Base-by-base conservation (phyloP, 2,797 vertebrate genomes). In the Darevskia nairensis region DNA sequence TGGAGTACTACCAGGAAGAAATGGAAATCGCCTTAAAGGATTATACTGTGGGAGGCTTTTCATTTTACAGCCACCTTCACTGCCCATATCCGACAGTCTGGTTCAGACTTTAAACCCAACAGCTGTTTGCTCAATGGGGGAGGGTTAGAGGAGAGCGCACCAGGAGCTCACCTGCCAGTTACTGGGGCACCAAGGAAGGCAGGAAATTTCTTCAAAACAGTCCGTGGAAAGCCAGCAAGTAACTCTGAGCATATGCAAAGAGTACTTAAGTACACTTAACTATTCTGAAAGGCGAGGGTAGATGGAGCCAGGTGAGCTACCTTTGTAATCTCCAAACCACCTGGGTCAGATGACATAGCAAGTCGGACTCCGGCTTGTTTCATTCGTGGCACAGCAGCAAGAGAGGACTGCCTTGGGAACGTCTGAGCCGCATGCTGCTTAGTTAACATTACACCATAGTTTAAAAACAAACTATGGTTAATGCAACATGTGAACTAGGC, bases 21-120 rank as follows among this genome's bases (percentile, higher is more conserved):
- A 79, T 66, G 69, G 61, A 87, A 87, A 90, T 84, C 55, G 59
- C 15, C 61, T 85, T 81, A 85, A 84, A 19, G 71, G 89, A 76
- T 88, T 85, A 88, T 41, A 66, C 11, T 23, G 55, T 11, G 69
- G 50, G 9, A 41, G 23, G 85, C 44, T 89, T 86, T 55, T 76
- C n/a, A 19, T 85, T 85, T 84, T 89, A 77, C 27, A 86, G 75
- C 87, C 88, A 82, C 79, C 29, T 71, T 50, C 72, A 78, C 74
- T 59, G n/a, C 8, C 39, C 46, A 7, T 78, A 78, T 82, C 80
- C 23, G 77, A 13, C 71, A 50, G 59, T 27, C 59, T 29, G 68
- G 50, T 25, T 85, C 82, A 88, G 77, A 88, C 89, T 88, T 90
- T 90, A 90, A 85, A 80, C 89, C 79, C 82, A 75, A 19, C 44